Percentiles rank a stretch among this genome's conserved stretches.
Evolutionary conservation across 2,113 vertebrate species (phyloP).

Genomic region (Toxotes chatareus): DNA sequence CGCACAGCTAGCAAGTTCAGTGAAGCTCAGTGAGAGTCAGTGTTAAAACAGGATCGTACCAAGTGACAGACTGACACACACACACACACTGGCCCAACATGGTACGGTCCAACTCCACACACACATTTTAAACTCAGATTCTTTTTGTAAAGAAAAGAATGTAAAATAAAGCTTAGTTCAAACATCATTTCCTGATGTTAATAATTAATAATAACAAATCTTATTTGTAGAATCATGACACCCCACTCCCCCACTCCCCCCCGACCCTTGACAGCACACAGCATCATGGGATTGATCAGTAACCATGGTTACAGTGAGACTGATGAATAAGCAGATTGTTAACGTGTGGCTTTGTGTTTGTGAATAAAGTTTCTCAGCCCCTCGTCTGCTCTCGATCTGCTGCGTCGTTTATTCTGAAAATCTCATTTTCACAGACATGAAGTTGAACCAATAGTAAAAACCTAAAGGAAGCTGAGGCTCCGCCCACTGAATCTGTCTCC

Average conservation of each 20-base stretch:
- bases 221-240: conserved; percentile 28
- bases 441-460: too few relatives aligned
- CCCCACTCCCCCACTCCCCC: not conserved
- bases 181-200: conserved; percentile 17
- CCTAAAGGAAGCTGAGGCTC: too few relatives aligned
- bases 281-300: conserved; percentile 31
- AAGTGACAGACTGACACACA: not conserved
- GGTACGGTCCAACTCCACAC: not conserved
- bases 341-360: conserved; percentile 2
- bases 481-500: too few relatives aligned
- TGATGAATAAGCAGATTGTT: conserved; percentile 13
- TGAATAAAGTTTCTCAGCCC: conserved; percentile 4
- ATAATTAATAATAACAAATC: conserved; percentile 14
- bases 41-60: conserved; percentile 1
- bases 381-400: not conserved
- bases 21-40: not conserved
- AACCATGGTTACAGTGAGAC: conserved; percentile 34
- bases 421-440: too few relatives aligned
- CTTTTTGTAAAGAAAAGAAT: conserved; percentile 60
- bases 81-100: not conserved
- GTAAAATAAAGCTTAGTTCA: conserved; percentile 23
- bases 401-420: too few relatives aligned
- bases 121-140: conserved; percentile 9
- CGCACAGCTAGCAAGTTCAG: not conserved
- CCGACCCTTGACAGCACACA: not conserved